Conservation (phyloP, 2,113 vertebrate genomes). For the Plectropomus leopardus region DNA sequence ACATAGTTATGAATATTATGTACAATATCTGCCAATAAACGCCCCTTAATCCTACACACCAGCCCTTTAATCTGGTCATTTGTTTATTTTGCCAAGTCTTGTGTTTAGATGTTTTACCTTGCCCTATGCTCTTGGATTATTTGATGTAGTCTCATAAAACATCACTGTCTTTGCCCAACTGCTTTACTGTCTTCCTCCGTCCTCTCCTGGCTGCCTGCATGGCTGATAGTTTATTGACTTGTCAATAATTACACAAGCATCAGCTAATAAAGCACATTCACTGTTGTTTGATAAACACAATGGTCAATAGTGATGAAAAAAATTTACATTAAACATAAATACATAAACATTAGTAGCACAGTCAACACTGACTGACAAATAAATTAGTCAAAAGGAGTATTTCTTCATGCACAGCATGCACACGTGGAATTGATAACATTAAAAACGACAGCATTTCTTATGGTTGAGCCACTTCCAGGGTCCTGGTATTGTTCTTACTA, state of each 20-base stretch:
- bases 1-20: no score
- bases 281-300: not conserved
- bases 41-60: no score
- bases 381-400: conserved; percentile 11
- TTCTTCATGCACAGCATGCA: not conserved
- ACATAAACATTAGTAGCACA: not conserved
- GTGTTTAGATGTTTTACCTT: not conserved
- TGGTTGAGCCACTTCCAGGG: not conserved
- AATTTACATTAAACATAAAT: no score
- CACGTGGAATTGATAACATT: not conserved
- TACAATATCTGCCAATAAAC: no score
- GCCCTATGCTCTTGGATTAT: not conserved
- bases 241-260: conserved; percentile 40
- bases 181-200: not conserved
- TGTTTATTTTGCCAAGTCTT: not conserved
- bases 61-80: not conserved
- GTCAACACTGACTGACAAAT: conserved; percentile 18
- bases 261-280: conserved; percentile 6
- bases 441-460: not conserved
- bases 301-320: conserved; percentile 8
- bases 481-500: not conserved
- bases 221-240: conserved; percentile 14
- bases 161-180: not conserved
- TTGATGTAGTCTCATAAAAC: conserved; percentile 10
- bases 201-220: conserved; percentile 2